These are phyloP conservation scores for Cinclus cinclus DNA, from an alignment of 2,113 vertebrate genomes.

Conservation along the genomic window DNA sequence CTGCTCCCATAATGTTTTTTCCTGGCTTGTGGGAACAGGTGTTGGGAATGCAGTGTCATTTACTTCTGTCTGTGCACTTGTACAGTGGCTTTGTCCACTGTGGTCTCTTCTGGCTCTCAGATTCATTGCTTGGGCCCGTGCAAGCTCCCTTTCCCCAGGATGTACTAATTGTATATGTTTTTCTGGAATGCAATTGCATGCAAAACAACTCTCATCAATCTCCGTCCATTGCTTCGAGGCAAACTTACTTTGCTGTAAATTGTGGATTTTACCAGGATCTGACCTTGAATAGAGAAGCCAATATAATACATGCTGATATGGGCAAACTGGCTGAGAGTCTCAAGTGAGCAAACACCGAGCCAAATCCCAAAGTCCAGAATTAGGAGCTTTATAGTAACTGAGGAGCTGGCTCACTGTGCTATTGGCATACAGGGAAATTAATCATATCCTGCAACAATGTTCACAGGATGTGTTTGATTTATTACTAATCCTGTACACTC, in stretches of 20 bases:
- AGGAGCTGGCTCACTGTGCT: neutral
- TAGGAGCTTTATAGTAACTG: neutral
- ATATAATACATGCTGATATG: neutral
- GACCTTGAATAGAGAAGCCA: neutral
- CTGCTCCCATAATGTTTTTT: neutral
- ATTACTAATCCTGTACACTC: conserved; percentile 35
- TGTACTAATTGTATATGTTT: neutral
- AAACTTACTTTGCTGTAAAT: neutral
- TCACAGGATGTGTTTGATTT: conserved; percentile 51
- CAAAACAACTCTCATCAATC: neutral
- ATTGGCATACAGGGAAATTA: conserved; percentile 37
- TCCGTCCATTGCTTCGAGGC: neutral
- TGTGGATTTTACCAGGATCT: conserved; percentile 16
- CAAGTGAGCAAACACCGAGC: neutral
- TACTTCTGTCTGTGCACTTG: neutral
- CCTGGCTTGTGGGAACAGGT: neutral
- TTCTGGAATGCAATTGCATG: neutral
- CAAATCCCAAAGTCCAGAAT: neutral
- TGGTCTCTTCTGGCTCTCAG: neutral
- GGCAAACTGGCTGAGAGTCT: neutral
- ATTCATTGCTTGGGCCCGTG: neutral
- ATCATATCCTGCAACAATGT: conserved; percentile 45
- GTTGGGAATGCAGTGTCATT: neutral
- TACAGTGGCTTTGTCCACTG: neutral
- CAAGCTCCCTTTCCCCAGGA: neutral